Evolutionary conservation across 2,797 vertebrate species (phyloP), one percentile per base, ranked within the genome.

Genomic region (Lepidocolaptes lacrymiger): DNA sequence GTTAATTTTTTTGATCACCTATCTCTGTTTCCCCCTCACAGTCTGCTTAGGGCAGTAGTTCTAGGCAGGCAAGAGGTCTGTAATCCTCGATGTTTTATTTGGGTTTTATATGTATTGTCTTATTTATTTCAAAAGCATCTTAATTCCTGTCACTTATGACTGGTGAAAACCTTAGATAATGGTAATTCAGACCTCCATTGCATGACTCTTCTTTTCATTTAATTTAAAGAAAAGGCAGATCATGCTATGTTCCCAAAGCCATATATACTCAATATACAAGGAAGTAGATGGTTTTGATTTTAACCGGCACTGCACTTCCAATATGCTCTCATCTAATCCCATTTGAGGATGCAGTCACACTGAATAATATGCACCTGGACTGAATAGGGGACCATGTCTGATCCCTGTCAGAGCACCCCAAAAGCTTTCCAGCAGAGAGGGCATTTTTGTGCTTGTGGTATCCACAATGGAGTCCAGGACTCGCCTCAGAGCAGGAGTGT

Each of bases 301-400:
- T 79, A 85, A 82, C 89, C 81, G 69, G 36, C 10, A 15, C 24
- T 48, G 51, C 28, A 59, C 34, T 84, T 86, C 28, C 56, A 85
- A 43, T 59, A 58, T 0, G 0, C 8, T 41, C 28, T 49, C 37
- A 67, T 56, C 30, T 82, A 88, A 95, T 71, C 54, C 34, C 1
- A 0, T 69, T 28, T 56, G 44, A 79, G 64, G 36, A 58, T 44
- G 55, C 52, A 43, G 63, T 55, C 64, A 48, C 26, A 21, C 11
- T 55, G 44, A 89, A 28, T 58, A 62, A 30, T 15, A 46, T 41
- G 55, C 21, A 48, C 24, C 63, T 34, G 2, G 10, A 61, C 15
- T 4, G 39, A 34, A 6, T 14, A 49, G 8, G 3, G 28, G 3
- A 20, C 17, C 23, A 2, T 2, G 0, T 48, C 52, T 58, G 39